Percentiles rank a stretch among this genome's conserved stretches.
phyloP scores from a whole-genome alignment of 2,888 invertebrate genomes.

The Caenorhabditis sulstoni region DNA sequence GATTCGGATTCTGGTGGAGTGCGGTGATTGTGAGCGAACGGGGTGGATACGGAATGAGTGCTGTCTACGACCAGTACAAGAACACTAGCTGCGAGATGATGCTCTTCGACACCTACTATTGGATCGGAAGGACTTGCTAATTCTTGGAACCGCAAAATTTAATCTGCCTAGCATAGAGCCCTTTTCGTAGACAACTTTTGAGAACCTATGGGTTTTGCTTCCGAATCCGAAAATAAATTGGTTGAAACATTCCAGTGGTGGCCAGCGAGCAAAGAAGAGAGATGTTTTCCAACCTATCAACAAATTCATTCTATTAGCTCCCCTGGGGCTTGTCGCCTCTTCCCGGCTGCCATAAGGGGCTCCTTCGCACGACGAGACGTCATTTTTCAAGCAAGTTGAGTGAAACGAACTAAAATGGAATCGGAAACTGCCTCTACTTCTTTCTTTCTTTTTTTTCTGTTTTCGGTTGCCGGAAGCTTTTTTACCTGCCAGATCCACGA shows the following conservation, averaged over 20 bases:
- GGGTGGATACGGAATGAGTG: constrained; percentile 80
- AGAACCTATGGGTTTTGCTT: constrained; percentile 16
- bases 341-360: constrained; percentile 41
- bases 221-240: constrained; percentile 14
- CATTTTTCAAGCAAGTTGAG: constrained; percentile 21
- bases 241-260: constrained; percentile 21
- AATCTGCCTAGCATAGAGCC: constrained; percentile 3
- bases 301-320: constrained; percentile 56
- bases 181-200: constrained; percentile 6
- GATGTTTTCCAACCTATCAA: constrained; percentile 33
- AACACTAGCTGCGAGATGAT: constrained; percentile 80
- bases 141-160: not conserved
- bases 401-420: constrained; percentile 29
- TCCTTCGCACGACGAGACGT: constrained; percentile 10
- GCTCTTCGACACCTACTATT: constrained; percentile 80
- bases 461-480: constrained; percentile 6
- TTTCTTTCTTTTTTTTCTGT: not conserved
- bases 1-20: constrained; percentile 81
- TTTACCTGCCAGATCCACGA: constrained; percentile 82
- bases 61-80: constrained; percentile 78
- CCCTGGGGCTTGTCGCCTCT: constrained; percentile 14
- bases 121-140: constrained; percentile 79
- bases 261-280: not conserved
- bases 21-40: constrained; percentile 79
- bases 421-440: not conserved